These are phyloP conservation scores for Pipistrellus pygmaeus DNA, from an alignment of 2,797 vertebrate species.

Conservation along the genomic window DNA sequence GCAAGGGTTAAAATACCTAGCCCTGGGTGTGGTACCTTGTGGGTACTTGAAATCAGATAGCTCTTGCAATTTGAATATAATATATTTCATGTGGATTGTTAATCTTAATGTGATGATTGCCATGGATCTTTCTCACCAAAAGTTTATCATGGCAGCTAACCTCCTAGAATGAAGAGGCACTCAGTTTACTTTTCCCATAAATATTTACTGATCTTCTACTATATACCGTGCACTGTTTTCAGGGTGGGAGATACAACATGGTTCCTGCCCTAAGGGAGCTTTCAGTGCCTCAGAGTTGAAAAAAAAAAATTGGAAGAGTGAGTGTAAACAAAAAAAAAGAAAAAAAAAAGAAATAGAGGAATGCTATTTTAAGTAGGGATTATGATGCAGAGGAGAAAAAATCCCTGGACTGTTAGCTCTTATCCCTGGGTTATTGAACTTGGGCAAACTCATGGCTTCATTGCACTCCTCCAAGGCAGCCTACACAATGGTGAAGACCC, in stretches of 20 bases:
- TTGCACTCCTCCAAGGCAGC: background rate
- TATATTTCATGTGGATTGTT: background rate
- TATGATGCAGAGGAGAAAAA: background rate
- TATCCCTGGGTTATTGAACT: background rate
- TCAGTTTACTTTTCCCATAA: background rate
- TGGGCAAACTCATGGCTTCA: background rate
- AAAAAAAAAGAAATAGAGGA: background rate
- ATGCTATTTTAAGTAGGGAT: background rate
- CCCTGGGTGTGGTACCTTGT: background rate
- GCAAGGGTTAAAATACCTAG: background rate
- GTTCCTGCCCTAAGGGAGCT: background rate
- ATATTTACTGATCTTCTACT: background rate
- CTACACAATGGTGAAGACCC: background rate
- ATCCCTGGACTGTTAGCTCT: background rate
- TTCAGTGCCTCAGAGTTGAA: background rate
- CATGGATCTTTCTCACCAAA: conserved; percentile 6
- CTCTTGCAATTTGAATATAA: background rate
- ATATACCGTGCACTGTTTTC: background rate
- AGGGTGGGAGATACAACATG: background rate
- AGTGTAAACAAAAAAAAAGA: background rate
- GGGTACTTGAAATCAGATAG: background rate
- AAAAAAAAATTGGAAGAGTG: background rate
- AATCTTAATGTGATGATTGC: background rate
- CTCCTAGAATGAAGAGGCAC: background rate
- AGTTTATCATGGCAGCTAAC: background rate